A percentile compares a stretch with the other conserved stretches of the same genome.
These are phyloP conservation scores for Diplosoma virens DNA, from an alignment of 23 tunicate species.

Conservation along the genomic window DNA sequence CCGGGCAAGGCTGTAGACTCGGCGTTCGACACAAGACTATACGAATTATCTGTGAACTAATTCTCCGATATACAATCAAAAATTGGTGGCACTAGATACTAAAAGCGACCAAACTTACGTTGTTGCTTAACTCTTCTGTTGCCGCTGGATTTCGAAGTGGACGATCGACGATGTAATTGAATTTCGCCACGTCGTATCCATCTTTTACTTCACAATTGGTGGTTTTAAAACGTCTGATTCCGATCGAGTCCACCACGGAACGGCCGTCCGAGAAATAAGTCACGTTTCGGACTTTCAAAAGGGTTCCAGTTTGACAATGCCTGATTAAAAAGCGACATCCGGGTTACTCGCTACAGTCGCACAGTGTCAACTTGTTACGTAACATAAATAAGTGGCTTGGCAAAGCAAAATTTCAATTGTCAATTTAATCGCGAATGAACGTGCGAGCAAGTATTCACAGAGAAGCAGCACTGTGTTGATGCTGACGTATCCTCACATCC, in stretches of 20 bases:
- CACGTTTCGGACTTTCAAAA: slow-evolving; percentile 54
- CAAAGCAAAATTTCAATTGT: no score
- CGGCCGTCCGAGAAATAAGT: slow-evolving; percentile 85
- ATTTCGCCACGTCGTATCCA: slow-evolving; percentile 83
- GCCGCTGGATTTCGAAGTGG: slow-evolving; percentile 13
- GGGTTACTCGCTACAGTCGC: no score
- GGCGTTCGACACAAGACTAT: background rate
- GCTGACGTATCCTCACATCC: no score
- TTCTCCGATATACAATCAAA: background rate
- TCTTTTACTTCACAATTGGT: slow-evolving; percentile 33
- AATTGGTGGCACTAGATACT: background rate
- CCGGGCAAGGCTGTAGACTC: background rate
- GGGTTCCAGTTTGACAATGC: slow-evolving; percentile 58
- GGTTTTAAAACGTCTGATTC: slow-evolving; percentile 59
- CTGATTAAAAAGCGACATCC: no score
- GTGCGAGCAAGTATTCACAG: no score
- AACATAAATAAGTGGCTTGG: no score
- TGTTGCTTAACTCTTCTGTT: background rate
- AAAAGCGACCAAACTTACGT: background rate
- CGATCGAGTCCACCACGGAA: slow-evolving; percentile 63
- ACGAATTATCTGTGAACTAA: background rate
- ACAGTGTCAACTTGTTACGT: no score
- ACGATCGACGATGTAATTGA: slow-evolving; percentile 51
- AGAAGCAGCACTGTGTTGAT: no score
- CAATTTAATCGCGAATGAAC: no score